Conservation (phyloP, 2,888 invertebrate genomes). For the Ophion ellenae region DNA sequence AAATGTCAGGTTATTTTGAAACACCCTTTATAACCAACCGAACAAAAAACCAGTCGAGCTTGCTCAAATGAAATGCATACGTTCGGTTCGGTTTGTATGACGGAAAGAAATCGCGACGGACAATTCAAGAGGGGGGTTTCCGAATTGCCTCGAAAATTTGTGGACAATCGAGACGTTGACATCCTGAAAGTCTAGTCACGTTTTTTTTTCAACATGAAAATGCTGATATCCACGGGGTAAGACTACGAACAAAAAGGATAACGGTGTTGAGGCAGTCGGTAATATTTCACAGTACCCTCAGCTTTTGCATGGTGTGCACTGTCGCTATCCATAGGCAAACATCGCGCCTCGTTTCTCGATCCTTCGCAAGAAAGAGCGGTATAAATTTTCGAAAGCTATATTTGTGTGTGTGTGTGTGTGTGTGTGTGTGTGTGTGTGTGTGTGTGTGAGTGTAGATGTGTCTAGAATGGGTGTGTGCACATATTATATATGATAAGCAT, state of each 20-base stretch:
- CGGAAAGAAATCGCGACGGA: no score
- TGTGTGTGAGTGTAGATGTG: slow-evolving; percentile 19
- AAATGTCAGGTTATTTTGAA: no score
- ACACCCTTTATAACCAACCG: no score
- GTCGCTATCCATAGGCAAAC: slow-evolving; percentile 13
- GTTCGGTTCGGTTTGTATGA: no score
- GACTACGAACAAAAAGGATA: slow-evolving; percentile 16
- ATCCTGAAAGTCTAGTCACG: neutral
- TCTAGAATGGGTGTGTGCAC: neutral
- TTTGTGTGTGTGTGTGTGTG: slow-evolving; percentile 22
- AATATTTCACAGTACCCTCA: slow-evolving; percentile 45
- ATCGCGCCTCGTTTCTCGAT: slow-evolving; percentile 48
- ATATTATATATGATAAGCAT: slow-evolving; percentile 45
- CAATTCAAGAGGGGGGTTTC: no score
- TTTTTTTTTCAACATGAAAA: slow-evolving; percentile 16
- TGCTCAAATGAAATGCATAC: no score
- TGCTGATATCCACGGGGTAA: slow-evolving; percentile 32
- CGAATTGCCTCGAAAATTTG: slow-evolving; percentile 2
- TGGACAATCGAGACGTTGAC: neutral
- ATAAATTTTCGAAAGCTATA: slow-evolving; percentile 59
- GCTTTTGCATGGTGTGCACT: neutral
- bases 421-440: slow-evolving; percentile 29
- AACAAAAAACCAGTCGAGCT: no score
- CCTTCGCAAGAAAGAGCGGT: slow-evolving; percentile 60
- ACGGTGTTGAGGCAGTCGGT: slow-evolving; percentile 35